Conservation (phyloP, 2,797 vertebrate genomes). For the Gephyroberyx darwinii region DNA sequence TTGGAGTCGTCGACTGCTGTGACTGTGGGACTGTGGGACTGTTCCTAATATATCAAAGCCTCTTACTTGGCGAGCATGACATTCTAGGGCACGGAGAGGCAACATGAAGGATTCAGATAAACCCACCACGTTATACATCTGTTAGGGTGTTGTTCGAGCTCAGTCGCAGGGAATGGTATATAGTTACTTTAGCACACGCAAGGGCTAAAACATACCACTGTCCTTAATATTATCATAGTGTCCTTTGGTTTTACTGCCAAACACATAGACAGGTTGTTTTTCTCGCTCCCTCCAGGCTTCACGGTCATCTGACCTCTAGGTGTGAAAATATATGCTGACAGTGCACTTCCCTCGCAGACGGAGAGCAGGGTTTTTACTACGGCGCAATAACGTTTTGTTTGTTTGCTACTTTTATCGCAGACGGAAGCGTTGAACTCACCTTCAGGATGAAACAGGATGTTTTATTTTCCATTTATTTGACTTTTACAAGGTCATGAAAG, state of each 20-base stretch:
- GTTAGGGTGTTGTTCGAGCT: conserved; percentile 43
- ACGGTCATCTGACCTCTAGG: conserved; percentile 31
- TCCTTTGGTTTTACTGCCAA: conserved; percentile 36
- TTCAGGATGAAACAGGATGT: conserved; percentile 30
- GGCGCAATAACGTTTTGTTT: conserved; percentile 32
- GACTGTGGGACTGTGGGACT: conserved; percentile 34
- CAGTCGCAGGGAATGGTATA: conserved; percentile 21
- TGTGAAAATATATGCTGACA: conserved; percentile 45
- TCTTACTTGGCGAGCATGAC: conserved; percentile 59
- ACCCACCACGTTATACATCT: conserved; percentile 50
- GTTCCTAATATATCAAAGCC: conserved; percentile 69
- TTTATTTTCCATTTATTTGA: conserved; percentile 48
- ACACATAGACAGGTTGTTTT: conserved; percentile 57
- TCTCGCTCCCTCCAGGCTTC: conserved; percentile 18
- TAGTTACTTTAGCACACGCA: conserved; percentile 1
- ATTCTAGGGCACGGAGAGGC: conserved; percentile 45
- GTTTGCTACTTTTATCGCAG: conserved; percentile 50
- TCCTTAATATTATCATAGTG: conserved; percentile 23
- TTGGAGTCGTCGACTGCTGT: conserved; percentile 48
- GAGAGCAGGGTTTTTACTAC: conserved; percentile 12
- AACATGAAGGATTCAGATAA: conserved; percentile 48
- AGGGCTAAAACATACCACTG: conserved; percentile 15
- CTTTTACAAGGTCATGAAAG: conserved; percentile 57
- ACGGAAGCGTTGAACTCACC: conserved; percentile 32
- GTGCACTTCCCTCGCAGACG: conserved; percentile 18